Evolutionary conservation across 2,888 invertebrate genomes (phyloP).

Genomic region (Entomobrya proxima): DNA sequence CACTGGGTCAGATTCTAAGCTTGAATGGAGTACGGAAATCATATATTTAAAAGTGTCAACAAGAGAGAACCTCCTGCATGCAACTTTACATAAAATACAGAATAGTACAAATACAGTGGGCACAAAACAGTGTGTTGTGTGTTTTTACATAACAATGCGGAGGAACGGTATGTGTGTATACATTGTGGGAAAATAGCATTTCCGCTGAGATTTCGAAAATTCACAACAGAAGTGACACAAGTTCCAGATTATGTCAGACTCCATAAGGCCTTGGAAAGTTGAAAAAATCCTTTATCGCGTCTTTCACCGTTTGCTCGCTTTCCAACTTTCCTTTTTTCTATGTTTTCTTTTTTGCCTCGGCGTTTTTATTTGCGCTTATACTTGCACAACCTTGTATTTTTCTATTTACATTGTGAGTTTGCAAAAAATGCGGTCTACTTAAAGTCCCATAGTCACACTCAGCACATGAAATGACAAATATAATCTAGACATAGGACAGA

Average conservation of each 20-base stretch:
- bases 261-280: conserved; percentile 53
- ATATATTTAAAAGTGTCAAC: neutral
- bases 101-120: no score
- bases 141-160: neutral
- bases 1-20: conserved; percentile 24
- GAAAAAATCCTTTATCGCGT: conserved; percentile 48
- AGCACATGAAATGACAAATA: conserved; percentile 17
- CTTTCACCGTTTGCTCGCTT: conserved; percentile 13
- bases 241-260: conserved; percentile 49
- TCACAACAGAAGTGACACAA: conserved; percentile 37
- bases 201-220: conserved; percentile 50
- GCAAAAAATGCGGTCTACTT: conserved; percentile 3
- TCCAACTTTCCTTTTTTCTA: conserved; percentile 14
- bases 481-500: neutral
- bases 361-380: conserved; percentile 13
- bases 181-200: neutral
- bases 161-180: neutral
- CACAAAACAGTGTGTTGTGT: neutral
- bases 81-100: no score
- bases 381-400: neutral
- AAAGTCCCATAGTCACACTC: neutral
- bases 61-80: neutral
- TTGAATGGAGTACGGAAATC: conserved; percentile 5
- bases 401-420: conserved; percentile 26
- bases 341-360: neutral